Base-by-base conservation (phyloP, 1,140 invertebrate genomes). In the Drosophila arawakana region DNA sequence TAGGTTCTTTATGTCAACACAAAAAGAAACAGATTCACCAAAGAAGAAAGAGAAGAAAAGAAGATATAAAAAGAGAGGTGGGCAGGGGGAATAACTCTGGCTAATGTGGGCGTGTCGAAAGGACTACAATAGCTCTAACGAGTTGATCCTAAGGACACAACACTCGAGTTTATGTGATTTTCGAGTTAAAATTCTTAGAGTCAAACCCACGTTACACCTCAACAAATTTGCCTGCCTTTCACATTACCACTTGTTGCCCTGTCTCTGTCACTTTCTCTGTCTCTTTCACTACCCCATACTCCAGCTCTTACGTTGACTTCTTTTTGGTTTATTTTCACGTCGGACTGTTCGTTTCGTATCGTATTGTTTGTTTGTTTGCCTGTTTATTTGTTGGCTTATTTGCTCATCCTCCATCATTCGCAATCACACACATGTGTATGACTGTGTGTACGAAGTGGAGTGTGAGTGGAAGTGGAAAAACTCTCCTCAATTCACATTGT, bases 121-220 rank as follows among this genome's bases (percentile, higher is more conserved):
- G 35, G n/a, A 67, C 43, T 55, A 76, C 74, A 76, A 73, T 73
- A 52, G 61, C 62, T 34, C 61, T 76, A 76, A 76, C 70, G 70
- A 76, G 57, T 30, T 37, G n/a, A 47, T 47, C 58, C 61, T 18
- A 55, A 39, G 49, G 49, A 54, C 34, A 62, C 62, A 30, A 30
- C 25, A 30, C 25, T 30, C 62, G 44, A 67, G 54, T 71, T 78
- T 57, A 83, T 80, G 73, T 80, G 84, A 88, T 89, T 88, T 88
- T 78, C 83, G 73, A 83, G 80, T 75, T 83, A 78, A 88, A 88
- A 83, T 89, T 83, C 84, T 83, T 83, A 50, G 63, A 60, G 55
- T 41, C 35, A 39, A 70, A 75, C 58, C 49, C 74, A 68, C 75
- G 63, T 15, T 34, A 54, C 50, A 54, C 50, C n/a, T 54, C 34